Percentiles rank a stretch among this genome's conserved stretches.
Conservation (phyloP, 2,113 vertebrate genomes). For the Scalopus aquaticus region DNA sequence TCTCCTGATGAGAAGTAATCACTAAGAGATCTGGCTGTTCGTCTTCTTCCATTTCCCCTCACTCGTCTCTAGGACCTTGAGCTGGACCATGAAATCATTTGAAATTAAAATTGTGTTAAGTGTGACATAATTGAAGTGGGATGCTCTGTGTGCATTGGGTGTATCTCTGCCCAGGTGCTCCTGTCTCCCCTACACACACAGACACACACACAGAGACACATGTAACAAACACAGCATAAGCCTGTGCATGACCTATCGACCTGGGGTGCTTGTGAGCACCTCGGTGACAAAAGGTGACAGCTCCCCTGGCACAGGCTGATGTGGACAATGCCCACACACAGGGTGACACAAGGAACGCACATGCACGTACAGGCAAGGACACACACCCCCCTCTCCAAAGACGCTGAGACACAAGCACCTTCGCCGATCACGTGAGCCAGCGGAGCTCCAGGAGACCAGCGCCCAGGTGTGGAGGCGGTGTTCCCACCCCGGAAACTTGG, state of each 20-base stretch:
- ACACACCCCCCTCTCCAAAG: neutral
- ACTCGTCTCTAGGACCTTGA: constrained; percentile 52
- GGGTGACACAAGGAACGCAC: neutral
- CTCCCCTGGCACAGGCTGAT: neutral
- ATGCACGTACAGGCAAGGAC: neutral
- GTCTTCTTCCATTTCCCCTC: constrained; percentile 72
- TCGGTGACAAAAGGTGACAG: neutral
- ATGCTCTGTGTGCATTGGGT: neutral
- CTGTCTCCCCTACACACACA: neutral
- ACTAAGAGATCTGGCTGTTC: constrained; percentile 49
- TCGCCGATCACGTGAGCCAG: neutral
- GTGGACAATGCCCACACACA: neutral
- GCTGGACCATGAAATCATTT: constrained; percentile 70
- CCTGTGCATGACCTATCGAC: neutral
- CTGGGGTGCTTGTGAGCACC: neutral
- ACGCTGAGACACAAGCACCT: neutral
- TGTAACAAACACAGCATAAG: neutral
- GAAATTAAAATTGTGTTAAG: constrained; percentile 76
- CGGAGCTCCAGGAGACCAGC: neutral
- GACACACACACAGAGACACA: neutral
- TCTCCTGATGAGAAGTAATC: constrained; percentile 40
- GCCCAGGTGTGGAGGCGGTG: neutral
- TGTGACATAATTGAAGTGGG: constrained; percentile 73
- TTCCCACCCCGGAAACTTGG: neutral
- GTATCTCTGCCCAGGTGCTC: neutral